A percentile compares a stretch with the other conserved stretches of the same genome.
These are phyloP conservation scores for Formica selysi DNA, from an alignment of 1,140 invertebrate genomes.

Conservation along the genomic window DNA sequence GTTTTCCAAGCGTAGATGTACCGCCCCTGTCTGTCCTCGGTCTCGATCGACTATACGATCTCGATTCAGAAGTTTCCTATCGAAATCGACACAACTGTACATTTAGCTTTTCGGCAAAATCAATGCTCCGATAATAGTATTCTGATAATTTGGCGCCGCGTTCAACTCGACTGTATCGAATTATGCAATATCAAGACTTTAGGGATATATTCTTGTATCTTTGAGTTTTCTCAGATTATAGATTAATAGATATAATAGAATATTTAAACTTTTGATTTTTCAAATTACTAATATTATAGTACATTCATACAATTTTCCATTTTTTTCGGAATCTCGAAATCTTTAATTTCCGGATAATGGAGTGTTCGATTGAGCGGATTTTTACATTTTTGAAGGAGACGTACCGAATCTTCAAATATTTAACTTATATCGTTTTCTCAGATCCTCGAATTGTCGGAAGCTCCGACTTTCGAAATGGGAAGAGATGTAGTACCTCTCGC, in stretches of 20 bases:
- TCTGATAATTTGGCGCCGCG: not conserved
- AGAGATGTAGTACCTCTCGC: conserved; percentile 9
- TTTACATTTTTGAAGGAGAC: not conserved
- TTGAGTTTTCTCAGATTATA: conserved; percentile 25
- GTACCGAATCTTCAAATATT: conserved; percentile 22
- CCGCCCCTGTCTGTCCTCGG: conserved; percentile 10
- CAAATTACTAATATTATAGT: not conserved
- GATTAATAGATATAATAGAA: not conserved
- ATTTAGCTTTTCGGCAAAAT: conserved; percentile 12
- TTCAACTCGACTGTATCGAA: not conserved
- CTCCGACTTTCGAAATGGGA: conserved; percentile 5
- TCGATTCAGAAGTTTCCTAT: conserved; percentile 48
- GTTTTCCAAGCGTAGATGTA: conserved; percentile 50
- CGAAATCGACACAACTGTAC: conserved; percentile 14
- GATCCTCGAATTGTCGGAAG: conserved; percentile 32
- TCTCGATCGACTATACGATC: conserved; percentile 66
- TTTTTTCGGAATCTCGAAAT: not conserved
- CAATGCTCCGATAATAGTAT: not conserved
- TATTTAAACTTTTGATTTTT: not conserved
- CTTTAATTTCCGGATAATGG: conserved; percentile 7
- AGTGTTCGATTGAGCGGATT: not conserved
- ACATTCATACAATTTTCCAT: not conserved
- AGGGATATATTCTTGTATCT: not conserved
- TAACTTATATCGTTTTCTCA: conserved; percentile 15
- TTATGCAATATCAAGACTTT: conserved; percentile 12